Conservation (phyloP, 2,113 vertebrate species). For the Pipa parva region DNA sequence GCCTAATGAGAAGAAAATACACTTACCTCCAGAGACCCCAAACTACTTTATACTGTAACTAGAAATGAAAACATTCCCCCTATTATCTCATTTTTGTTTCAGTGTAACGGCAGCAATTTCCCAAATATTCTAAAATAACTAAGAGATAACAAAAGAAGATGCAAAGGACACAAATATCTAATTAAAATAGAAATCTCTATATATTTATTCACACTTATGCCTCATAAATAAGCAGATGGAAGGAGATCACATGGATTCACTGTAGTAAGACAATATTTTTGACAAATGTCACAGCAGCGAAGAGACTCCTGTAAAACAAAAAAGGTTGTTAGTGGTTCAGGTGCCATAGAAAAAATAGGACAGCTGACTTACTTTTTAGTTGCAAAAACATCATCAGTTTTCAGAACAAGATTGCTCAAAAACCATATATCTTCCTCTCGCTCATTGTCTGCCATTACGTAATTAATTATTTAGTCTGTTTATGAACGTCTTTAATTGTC, state of each 20-base stretch:
- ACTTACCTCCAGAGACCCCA: no score
- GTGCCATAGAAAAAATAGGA: not conserved
- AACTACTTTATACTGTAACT: no score
- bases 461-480: not conserved
- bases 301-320: constrained; percentile 50
- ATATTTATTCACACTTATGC: constrained; percentile 7
- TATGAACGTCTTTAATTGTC: not conserved
- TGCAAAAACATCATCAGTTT: not conserved
- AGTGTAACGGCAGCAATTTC: no score
- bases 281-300: constrained; percentile 53
- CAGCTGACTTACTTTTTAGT: not conserved
- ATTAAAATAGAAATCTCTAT: constrained; percentile 24
- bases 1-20: no score
- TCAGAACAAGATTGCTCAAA: no score
- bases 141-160: no score
- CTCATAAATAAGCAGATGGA: not conserved
- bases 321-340: not conserved
- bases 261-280: not conserved
- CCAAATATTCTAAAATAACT: no score
- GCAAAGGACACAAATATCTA: not conserved
- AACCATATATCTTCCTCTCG: no score
- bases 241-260: not conserved
- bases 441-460: no score
- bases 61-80: no score
- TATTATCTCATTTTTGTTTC: no score